Conservation (phyloP, 2,113 vertebrate genomes). For the Cololabis saira region DNA sequence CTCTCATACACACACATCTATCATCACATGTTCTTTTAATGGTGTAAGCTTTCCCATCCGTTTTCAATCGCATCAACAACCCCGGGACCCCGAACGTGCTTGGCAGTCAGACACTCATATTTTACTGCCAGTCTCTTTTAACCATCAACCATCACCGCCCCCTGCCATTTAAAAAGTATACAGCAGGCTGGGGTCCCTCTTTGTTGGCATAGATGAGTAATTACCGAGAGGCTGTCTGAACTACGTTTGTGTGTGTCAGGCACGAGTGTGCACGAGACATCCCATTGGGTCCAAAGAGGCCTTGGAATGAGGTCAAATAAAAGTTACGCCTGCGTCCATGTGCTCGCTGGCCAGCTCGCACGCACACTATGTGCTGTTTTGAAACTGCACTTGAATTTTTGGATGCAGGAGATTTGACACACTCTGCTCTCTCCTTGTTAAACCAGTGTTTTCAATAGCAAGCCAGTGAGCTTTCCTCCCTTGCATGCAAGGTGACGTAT, state of each 20-base stretch:
- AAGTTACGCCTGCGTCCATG: slow-evolving; percentile 23
- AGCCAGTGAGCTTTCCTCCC: slow-evolving; percentile 32
- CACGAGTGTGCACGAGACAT: slow-evolving; percentile 51
- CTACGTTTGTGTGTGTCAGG: slow-evolving; percentile 45
- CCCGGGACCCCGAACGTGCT: slow-evolving; percentile 70
- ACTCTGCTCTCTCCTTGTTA: slow-evolving; percentile 25
- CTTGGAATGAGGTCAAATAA: slow-evolving; percentile 56
- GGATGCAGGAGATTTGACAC: slow-evolving; percentile 38
- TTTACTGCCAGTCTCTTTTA: slow-evolving; percentile 72
- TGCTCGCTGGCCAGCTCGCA: slow-evolving; percentile 6
- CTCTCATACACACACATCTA: slow-evolving; percentile 48
- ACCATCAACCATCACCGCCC: slow-evolving; percentile 56
- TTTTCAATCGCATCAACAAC: slow-evolving; percentile 73
- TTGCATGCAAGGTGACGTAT: slow-evolving; percentile 60
- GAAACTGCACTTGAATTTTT: slow-evolving; percentile 37
- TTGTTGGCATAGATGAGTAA: slow-evolving; percentile 58
- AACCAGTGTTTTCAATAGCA: slow-evolving; percentile 42
- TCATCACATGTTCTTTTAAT: slow-evolving; percentile 67
- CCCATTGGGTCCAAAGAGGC: slow-evolving; percentile 46
- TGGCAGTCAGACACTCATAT: slow-evolving; percentile 68
- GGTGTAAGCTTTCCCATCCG: slow-evolving; percentile 76
- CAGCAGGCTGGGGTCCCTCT: slow-evolving; percentile 51
- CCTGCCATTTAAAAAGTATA: slow-evolving; percentile 61
- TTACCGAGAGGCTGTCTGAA: slow-evolving; percentile 58
- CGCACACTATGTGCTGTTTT: slow-evolving; percentile 35